These are phyloP conservation scores for Pentalonia nigronervosa DNA, from an alignment of 1,140 invertebrate genomes.

Conservation along the genomic window DNA sequence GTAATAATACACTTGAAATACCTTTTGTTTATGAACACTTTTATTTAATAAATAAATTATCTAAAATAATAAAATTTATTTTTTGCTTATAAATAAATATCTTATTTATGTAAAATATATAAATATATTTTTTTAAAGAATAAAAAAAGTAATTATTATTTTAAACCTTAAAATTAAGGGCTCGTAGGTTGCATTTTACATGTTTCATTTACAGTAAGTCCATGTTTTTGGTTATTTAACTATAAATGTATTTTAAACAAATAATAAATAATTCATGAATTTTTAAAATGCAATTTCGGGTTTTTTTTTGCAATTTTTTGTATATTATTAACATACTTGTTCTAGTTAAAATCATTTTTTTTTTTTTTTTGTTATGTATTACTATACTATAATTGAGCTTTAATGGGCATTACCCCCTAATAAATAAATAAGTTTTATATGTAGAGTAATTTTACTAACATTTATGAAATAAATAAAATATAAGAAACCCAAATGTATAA, in stretches of 20 bases:
- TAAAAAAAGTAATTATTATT: neutral
- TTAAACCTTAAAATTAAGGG: neutral
- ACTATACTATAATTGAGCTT: no score
- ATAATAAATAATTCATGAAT: no score
- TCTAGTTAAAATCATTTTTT: no score
- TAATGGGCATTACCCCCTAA: no score
- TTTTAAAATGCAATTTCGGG: neutral
- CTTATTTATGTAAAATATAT: neutral
- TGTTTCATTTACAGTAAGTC: no score
- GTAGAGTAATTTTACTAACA: no score
- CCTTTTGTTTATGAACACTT: neutral
- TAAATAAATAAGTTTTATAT: no score
- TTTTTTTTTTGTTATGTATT: no score
- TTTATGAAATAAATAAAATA: no score
- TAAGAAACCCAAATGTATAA: neutral
- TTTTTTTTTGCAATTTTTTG: no score
- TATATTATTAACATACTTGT: neutral
- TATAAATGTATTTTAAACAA: neutral
- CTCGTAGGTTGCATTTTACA: no score
- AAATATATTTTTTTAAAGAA: neutral
- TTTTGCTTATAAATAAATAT: neutral
- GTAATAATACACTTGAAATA: neutral
- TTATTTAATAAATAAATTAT: neutral
- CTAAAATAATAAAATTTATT: neutral
- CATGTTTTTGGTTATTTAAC: no score